These are phyloP conservation scores for Limnephilus rhombicus DNA, from an alignment of 2,888 invertebrate species.

Conservation along the genomic window DNA sequence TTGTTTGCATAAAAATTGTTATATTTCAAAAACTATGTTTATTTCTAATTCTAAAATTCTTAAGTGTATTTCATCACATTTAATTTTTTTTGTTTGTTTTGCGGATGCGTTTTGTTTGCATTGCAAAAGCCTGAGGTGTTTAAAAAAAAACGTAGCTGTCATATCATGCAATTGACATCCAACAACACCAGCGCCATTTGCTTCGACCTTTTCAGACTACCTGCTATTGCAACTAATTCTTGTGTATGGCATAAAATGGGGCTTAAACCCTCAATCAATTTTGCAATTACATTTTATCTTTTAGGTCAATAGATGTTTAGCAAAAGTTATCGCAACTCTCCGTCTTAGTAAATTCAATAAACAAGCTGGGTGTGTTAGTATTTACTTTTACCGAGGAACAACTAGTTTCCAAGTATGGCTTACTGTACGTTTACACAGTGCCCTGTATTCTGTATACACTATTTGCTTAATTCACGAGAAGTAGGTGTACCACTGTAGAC, in stretches of 20 bases:
- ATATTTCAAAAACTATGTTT: too few species aligned
- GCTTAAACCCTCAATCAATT: neutral
- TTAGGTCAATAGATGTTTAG: neutral
- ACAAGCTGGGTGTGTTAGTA: neutral
- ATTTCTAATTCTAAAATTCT: too few species aligned
- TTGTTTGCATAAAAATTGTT: too few species aligned
- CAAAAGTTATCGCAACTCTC: neutral
- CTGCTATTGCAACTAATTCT: too few species aligned
- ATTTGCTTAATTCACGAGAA: neutral
- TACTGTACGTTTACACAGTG: neutral
- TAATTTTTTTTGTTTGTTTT: too few species aligned
- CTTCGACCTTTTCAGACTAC: too few species aligned
- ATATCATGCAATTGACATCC: too few species aligned
- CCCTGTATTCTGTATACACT: neutral
- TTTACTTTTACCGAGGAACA: neutral
- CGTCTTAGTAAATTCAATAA: neutral
- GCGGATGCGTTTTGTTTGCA: too few species aligned
- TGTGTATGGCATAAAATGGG: neutral
- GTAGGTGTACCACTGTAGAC: neutral
- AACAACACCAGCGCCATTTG: too few species aligned
- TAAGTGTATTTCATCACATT: too few species aligned
- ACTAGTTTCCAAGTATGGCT: neutral
- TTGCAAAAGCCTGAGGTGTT: too few species aligned
- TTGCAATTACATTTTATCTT: neutral
- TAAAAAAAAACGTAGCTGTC: too few species aligned